A percentile compares a stretch with the other conserved stretches of the same genome.
phyloP scores from a whole-genome alignment of 2,888 invertebrate genomes.

The Microdon myrmicae region DNA sequence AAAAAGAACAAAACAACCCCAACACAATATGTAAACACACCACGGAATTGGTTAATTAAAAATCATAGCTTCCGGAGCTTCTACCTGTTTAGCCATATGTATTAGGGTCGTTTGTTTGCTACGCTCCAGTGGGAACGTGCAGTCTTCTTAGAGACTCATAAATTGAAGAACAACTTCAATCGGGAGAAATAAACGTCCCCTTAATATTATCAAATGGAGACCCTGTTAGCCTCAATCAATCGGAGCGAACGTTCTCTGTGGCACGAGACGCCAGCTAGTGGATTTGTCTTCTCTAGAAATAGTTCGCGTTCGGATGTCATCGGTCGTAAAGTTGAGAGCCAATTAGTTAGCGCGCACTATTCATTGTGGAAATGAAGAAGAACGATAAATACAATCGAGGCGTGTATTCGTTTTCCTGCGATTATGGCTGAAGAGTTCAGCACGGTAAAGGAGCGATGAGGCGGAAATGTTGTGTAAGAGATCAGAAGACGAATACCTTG shows the following conservation, averaged over 20 bases:
- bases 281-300: conserved; percentile 19
- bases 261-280: background rate
- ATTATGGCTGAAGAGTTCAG: background rate
- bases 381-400: conserved; percentile 21
- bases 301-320: conserved; percentile 19
- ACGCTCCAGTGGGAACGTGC: background rate
- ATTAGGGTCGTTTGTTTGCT: background rate
- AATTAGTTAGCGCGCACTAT: conserved; percentile 37
- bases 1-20: background rate
- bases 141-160: conserved; percentile 19
- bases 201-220: conserved; percentile 30
- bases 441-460: conserved; percentile 21
- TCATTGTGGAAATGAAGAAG: conserved; percentile 36
- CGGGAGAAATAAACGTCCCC: conserved; percentile 23
- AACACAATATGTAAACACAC: conserved; percentile 16
- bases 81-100: conserved; percentile 27
- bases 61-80: conserved; percentile 34
- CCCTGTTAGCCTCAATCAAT: conserved; percentile 24
- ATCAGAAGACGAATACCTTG: conserved; percentile 2
- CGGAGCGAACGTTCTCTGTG: background rate
- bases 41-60: conserved; percentile 30
- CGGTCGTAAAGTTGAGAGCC: conserved; percentile 24
- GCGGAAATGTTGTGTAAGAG: conserved; percentile 12
- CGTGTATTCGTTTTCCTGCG: conserved; percentile 8
- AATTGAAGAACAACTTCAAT: conserved; percentile 15